Evolutionary conservation across 2,113 vertebrate genomes (phyloP).

Genomic region (Sander lucioperca): DNA sequence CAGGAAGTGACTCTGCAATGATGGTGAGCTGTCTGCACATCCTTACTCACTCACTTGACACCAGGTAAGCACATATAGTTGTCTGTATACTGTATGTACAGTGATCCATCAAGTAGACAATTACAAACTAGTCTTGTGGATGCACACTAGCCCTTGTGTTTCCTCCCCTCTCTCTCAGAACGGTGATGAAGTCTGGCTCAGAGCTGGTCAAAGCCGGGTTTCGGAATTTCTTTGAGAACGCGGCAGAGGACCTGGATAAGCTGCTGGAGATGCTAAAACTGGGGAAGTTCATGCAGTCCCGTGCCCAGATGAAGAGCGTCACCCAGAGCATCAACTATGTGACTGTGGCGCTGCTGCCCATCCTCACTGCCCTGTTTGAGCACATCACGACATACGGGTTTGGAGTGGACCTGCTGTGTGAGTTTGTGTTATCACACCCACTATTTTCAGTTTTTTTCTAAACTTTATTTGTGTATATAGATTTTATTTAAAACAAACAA

Average conservation of each 20-base stretch:
- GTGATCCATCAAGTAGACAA: not conserved
- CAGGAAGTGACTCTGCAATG: constrained; percentile 93
- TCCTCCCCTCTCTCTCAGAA: constrained; percentile 78
- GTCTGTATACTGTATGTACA: not conserved
- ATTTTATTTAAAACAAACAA: not conserved
- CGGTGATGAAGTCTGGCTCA: constrained; percentile 97
- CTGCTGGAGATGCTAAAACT: constrained; percentile 96
- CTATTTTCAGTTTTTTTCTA: not conserved
- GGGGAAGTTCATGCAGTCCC: constrained; percentile 94
- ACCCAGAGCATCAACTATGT: constrained; percentile 96
- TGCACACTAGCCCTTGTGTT: not conserved
- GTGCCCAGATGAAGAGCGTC: constrained; percentile 95
- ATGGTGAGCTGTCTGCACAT: constrained; percentile 98
- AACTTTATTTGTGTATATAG: not conserved
- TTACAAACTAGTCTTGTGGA: not conserved
- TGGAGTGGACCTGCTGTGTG: constrained; percentile 91
- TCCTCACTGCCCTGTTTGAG: constrained; percentile 94
- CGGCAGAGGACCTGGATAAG: constrained; percentile 94
- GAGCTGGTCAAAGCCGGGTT: constrained; percentile 96
- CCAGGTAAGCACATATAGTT: constrained; percentile 81
- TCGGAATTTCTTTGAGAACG: constrained; percentile 94
- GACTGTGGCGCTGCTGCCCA: constrained; percentile 92
- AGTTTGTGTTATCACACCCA: constrained; percentile 71
- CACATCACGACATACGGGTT: constrained; percentile 92
- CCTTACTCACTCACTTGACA: constrained; percentile 93